Conservation (phyloP, 2,888 invertebrate genomes). For the Catonia carolina region DNA sequence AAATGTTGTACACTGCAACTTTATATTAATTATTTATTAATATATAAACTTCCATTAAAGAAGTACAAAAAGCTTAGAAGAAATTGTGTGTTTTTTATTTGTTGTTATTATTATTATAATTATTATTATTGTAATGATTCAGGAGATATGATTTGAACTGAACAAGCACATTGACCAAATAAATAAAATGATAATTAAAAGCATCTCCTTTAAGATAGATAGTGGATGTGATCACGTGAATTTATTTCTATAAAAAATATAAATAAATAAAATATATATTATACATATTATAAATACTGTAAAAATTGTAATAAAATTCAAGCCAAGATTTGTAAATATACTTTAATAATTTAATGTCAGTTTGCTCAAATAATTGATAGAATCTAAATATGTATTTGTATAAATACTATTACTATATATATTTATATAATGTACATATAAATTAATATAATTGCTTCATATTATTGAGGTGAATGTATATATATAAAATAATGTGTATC, state of each 20-base stretch:
- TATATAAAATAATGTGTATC: constrained; percentile 25
- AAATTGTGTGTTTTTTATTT: constrained; percentile 15
- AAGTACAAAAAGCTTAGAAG: constrained; percentile 29
- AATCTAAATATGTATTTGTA: too few species aligned
- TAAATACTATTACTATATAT: too few species aligned
- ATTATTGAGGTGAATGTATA: constrained; percentile 9
- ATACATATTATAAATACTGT: constrained; percentile 22
- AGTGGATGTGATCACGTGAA: constrained; percentile 9
- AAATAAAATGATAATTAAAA: not conserved
- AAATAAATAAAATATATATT: too few species aligned
- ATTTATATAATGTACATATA: constrained; percentile 22
- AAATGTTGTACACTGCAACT: constrained; percentile 28
- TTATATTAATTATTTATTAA: constrained; percentile 21
- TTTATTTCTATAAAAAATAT: too few species aligned
- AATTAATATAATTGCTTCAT: constrained; percentile 10
- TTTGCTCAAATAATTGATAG: constrained; percentile 34
- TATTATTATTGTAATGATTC: too few species aligned
- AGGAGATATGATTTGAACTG: too few species aligned
- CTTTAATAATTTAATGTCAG: constrained; percentile 32
- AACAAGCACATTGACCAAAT: too few species aligned
- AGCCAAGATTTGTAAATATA: constrained; percentile 26
- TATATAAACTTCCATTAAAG: constrained; percentile 24
- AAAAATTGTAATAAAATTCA: constrained; percentile 28
- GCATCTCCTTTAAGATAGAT: constrained; percentile 8
- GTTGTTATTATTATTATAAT: not conserved